Percentiles rank a stretch among this genome's conserved stretches.
Evolutionary conservation across 1,140 invertebrate species (phyloP).

Genomic region (Zaprionus inermis): DNA sequence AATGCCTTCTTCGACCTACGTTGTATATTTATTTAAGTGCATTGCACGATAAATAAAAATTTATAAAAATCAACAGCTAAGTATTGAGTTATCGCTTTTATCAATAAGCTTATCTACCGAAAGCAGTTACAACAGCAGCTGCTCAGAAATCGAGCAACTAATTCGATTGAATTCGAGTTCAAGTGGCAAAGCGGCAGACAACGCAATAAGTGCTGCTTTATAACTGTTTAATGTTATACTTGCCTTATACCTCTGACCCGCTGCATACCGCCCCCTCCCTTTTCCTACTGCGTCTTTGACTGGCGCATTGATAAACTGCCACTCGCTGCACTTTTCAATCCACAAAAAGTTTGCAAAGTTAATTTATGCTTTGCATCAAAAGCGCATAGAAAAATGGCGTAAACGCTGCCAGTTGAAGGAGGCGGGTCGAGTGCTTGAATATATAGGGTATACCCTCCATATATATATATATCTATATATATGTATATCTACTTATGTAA

Average conservation of each 20-base stretch:
- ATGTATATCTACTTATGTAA: neutral
- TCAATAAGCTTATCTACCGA: neutral
- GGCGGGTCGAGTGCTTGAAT: neutral
- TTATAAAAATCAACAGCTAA: no score
- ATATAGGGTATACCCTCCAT: conserved; percentile 3
- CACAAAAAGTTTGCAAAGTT: conserved; percentile 70
- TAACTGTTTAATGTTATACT: conserved; percentile 18
- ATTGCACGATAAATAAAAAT: no score
- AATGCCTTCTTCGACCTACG: no score
- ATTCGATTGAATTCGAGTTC: conserved; percentile 40
- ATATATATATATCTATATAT: conserved; percentile 23
- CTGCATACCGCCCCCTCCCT: neutral
- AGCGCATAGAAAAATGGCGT: conserved; percentile 41
- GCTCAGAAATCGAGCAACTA: conserved; percentile 10
- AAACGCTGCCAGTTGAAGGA: neutral
- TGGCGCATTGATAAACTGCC: conserved; percentile 54
- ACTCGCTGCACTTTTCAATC: conserved; percentile 64
- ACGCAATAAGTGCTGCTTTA: conserved; percentile 23
- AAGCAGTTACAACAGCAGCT: neutral
- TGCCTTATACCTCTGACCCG: conserved; percentile 22
- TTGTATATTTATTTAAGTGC: no score
- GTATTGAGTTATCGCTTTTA: neutral
- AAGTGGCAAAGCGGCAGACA: conserved; percentile 45
- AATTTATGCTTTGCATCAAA: conserved; percentile 78
- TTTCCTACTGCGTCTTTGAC: no score